Conservation (phyloP, 92 coral and sea anemone genomes). For the Phenganax subtilis region DNA sequence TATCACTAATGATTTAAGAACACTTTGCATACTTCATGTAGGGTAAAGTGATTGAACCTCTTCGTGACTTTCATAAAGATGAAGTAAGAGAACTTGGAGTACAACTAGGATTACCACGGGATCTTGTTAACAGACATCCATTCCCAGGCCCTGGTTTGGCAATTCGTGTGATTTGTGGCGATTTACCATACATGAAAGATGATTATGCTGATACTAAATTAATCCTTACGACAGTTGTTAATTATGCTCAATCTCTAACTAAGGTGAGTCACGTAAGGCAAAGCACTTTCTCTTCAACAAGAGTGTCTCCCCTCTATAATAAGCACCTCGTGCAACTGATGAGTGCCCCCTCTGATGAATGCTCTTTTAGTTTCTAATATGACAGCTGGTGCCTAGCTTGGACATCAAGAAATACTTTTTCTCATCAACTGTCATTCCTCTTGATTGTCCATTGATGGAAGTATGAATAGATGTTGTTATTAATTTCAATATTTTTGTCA, state of each 20-base stretch:
- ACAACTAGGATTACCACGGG: constrained; percentile 77
- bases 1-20: too few species aligned
- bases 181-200: constrained; percentile 70
- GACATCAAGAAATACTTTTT: background rate
- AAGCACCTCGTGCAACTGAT: background rate
- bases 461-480: too few species aligned
- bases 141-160: constrained; percentile 99
- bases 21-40: constrained; percentile 7
- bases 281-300: too few species aligned
- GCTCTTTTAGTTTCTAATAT: background rate
- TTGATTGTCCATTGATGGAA: too few species aligned
- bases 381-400: background rate
- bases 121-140: constrained; percentile 88
- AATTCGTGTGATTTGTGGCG: constrained; percentile 91
- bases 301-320: too few species aligned
- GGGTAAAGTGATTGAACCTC: constrained; percentile 98
- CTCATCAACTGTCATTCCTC: background rate
- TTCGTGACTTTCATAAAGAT: constrained; percentile 94
- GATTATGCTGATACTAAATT: constrained; percentile 93
- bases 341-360: background rate
- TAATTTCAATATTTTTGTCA: too few species aligned
- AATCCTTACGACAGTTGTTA: constrained; percentile 81
- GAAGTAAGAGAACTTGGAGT: constrained; percentile 89
- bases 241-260: constrained; percentile 50
- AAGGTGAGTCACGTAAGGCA: background rate